Evolutionary conservation across 2,797 vertebrate genomes (phyloP).

Genomic region (Meriones psammophilus): DNA sequence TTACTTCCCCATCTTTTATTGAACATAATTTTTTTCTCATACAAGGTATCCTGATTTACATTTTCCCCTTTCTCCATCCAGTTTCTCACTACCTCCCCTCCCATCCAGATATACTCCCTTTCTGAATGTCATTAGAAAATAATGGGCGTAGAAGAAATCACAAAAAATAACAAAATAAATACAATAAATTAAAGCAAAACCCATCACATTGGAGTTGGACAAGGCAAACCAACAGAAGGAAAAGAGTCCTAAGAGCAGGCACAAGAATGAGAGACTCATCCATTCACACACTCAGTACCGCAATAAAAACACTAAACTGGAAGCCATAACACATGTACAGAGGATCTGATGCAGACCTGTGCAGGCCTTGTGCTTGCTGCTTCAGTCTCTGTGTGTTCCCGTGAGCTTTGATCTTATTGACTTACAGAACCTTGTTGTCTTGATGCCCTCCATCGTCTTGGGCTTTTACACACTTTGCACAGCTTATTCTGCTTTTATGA

Average conservation of each 20-base stretch:
- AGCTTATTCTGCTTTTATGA: not conserved
- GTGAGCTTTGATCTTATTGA: not conserved
- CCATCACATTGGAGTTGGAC: not conserved
- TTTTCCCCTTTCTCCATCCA: not conserved
- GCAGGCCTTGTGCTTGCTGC: not conserved
- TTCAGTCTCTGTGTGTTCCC: not conserved
- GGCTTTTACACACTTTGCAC: not conserved
- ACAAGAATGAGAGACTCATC: not conserved
- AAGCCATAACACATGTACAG: too few species aligned
- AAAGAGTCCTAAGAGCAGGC: not conserved
- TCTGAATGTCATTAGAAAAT: not conserved
- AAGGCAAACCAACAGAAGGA: not conserved
- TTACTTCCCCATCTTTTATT: not conserved
- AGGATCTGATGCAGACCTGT: too few species aligned
- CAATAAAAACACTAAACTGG: not conserved
- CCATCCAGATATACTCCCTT: not conserved
- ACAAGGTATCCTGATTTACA: too few species aligned
- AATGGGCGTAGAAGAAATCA: not conserved
- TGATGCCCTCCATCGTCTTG: not conserved
- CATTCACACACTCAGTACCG: not conserved
- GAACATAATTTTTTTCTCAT: not conserved
- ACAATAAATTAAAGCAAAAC: not conserved
- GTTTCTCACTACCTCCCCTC: not conserved
- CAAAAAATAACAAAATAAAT: not conserved
- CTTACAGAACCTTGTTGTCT: not conserved